phyloP scores from a whole-genome alignment of 2,888 invertebrate genomes.

The Drosophila engyochracea region DNA sequence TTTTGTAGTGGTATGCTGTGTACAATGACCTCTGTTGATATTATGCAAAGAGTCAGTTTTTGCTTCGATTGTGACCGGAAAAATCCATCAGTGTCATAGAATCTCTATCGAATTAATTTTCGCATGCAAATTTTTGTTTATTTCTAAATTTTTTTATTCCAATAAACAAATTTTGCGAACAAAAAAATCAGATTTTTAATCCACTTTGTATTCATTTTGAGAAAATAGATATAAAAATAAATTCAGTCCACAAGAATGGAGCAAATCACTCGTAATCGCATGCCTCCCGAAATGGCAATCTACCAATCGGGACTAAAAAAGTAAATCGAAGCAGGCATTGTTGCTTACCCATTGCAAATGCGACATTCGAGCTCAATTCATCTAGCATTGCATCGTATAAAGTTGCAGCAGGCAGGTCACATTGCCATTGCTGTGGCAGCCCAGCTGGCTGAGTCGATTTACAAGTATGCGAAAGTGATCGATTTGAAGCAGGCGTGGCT shows the following conservation, averaged over 20 bases:
- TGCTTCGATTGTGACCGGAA: not conserved
- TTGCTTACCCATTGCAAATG: constrained; percentile 51
- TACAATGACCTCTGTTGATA: constrained; percentile 40
- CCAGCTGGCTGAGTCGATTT: constrained; percentile 53
- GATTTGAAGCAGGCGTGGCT: constrained; percentile 80
- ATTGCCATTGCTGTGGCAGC: constrained; percentile 27
- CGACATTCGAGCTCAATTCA: constrained; percentile 49
- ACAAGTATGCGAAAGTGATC: constrained; percentile 79
- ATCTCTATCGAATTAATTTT: not conserved
- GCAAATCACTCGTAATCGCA: constrained; percentile 21
- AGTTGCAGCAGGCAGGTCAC: constrained; percentile 23
- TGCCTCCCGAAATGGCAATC: constrained; percentile 9
- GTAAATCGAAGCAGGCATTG: constrained; percentile 8
- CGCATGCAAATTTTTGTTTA: not conserved
- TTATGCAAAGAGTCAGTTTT: not conserved
- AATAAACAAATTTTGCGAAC: not conserved
- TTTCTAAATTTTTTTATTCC: not conserved
- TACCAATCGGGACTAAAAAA: constrained; percentile 7
- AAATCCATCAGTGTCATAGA: not conserved
- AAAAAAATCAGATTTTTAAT: not conserved
- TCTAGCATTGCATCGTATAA: constrained; percentile 25
- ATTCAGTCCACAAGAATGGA: not conserved
- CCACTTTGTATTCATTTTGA: not conserved
- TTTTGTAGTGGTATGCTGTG: constrained; percentile 8
- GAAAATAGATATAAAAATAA: not conserved